Evolutionary conservation across 1,140 invertebrate species (phyloP), one percentile per base, ranked within the genome.

Genomic region (Lucilia cuprina): DNA sequence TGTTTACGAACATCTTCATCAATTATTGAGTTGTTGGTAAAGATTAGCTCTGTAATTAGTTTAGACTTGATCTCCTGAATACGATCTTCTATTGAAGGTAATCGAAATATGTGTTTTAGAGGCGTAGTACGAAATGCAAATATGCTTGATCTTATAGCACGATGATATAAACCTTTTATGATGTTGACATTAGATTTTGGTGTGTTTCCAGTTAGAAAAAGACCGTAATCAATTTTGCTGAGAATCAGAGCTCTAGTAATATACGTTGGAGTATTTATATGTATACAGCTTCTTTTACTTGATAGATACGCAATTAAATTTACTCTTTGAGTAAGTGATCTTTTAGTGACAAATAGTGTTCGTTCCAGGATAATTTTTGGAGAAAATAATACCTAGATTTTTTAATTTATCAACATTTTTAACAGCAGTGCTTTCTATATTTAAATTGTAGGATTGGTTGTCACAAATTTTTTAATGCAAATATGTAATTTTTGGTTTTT

Each of bases 301-400:
- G 25, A 30, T 30, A 30, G 25, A 30, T 30, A 30, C 25, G 25
- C 25, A 30, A 30, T 30, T 30, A 30, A 30, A 60, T 85, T 84
- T 41, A 84, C 82, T 77, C 80, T 84, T 14, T 47, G 55, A 49
- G 47, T n/a, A 8, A 84, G 78, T 7, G 19, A 78, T 34, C 60
- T 30, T 65, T 80, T 35, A 86, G 49, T 82, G 75, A 49, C 60
- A 78, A 74, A 25, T 77, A 82, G 60, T 85, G 83, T 17, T 30
- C 50, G 34, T 85, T 84, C 85, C 85, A 86, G 17, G 77, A 85
- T 86, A 84, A 85, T 83, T 86, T 74, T 84, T 84, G 49, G 84
- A 84, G 55, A 85, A 86, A 17, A 84, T 75, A n/a, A 86, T 1
- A 19, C 84, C 86, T 60, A 86, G 50, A 25, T 84, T 84, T 83